Conservation (phyloP, 2,797 vertebrate species). For the Myioborus miniatus region DNA sequence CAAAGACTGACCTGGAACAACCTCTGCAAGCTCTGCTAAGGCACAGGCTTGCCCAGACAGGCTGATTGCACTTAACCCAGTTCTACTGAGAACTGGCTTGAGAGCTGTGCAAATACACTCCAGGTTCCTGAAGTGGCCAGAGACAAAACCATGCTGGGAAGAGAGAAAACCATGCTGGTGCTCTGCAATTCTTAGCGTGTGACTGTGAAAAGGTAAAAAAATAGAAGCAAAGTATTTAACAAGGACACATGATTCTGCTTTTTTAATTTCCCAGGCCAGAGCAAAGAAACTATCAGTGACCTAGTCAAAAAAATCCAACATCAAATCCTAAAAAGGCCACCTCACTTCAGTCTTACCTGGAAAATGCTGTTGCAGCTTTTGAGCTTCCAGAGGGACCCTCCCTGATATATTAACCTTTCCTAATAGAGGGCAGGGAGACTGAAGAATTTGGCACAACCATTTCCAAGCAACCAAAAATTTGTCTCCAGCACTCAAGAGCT, state of each 20-base stretch:
- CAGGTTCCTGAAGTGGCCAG: background rate
- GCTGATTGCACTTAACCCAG: background rate
- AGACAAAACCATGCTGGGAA: background rate
- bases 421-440: background rate
- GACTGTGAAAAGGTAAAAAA: background rate
- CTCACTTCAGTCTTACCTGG: background rate
- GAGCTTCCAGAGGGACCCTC: background rate
- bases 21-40: background rate
- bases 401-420: background rate
- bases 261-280: conserved; percentile 33
- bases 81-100: background rate
- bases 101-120: background rate
- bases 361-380: background rate
- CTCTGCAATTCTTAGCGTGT: background rate
- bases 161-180: background rate
- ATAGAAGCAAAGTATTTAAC: background rate
- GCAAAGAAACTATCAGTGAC: background rate
- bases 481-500: background rate
- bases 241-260: background rate
- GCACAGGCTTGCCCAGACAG: background rate
- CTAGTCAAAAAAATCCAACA: background rate
- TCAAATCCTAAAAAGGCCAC: background rate
- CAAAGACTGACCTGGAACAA: background rate
- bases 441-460: background rate
- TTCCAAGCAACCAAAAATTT: background rate